phyloP scores from a whole-genome alignment of 2,888 invertebrate genomes.

The Leucania comma region DNA sequence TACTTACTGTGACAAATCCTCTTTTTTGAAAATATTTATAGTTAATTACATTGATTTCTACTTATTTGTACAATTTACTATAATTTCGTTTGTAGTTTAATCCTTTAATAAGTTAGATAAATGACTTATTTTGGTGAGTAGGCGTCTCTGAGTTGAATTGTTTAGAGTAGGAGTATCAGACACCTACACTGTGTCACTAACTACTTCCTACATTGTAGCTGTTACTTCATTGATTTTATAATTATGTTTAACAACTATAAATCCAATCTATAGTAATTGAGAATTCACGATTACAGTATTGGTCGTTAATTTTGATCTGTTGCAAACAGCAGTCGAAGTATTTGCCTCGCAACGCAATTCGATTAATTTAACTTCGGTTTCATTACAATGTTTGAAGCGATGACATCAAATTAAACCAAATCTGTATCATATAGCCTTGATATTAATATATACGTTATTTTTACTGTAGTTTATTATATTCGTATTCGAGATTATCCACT shows the following conservation, averaged over 20 bases:
- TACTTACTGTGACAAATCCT: slow-evolving; percentile 6
- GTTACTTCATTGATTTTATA: slow-evolving; percentile 5
- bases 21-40: not conserved
- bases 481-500: not conserved
- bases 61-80: slow-evolving; percentile 24
- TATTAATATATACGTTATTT: slow-evolving; percentile 7
- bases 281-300: not conserved
- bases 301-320: slow-evolving; percentile 10
- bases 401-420: slow-evolving; percentile 4
- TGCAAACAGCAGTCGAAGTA: slow-evolving; percentile 10
- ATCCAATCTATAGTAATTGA: not conserved
- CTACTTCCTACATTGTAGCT: not conserved
- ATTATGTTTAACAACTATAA: not conserved
- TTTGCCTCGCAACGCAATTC: slow-evolving; percentile 11
- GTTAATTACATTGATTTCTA: slow-evolving; percentile 23
- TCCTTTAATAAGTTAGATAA: slow-evolving; percentile 19
- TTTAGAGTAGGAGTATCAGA: slow-evolving; percentile 1
- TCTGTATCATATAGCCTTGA: not conserved
- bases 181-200: not conserved
- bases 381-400: slow-evolving; percentile 11
- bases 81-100: slow-evolving; percentile 33
- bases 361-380: slow-evolving; percentile 25
- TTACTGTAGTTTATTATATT: slow-evolving; percentile 1
- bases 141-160: slow-evolving; percentile 11
- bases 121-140: slow-evolving; percentile 29